phyloP scores from a whole-genome alignment of 2,888 invertebrate genomes.

The Idaea dimidiata region DNA sequence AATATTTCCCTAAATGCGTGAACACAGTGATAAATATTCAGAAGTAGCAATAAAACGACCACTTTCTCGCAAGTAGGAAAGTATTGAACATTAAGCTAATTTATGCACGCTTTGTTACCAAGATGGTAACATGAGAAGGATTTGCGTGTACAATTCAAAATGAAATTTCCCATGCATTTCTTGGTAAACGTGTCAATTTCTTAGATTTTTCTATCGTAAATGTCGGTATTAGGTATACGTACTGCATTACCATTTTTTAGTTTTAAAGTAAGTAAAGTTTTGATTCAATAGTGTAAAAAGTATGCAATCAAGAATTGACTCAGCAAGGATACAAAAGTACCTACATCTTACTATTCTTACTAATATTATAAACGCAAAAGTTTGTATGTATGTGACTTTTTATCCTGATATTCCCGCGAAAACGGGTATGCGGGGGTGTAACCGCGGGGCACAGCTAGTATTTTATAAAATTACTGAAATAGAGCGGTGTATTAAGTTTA shows the following conservation, averaged over 20 bases:
- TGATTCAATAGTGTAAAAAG: too few relatives aligned
- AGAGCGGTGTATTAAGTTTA: too few relatives aligned
- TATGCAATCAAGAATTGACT: too few relatives aligned
- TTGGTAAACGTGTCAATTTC: neutral
- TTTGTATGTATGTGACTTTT: too few relatives aligned
- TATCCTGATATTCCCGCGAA: too few relatives aligned
- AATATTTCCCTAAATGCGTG: constrained; percentile 54
- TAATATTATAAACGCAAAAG: too few relatives aligned
- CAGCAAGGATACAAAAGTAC: too few relatives aligned
- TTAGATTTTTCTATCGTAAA: neutral
- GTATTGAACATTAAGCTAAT: constrained; percentile 78
- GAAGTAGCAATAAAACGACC: constrained; percentile 69
- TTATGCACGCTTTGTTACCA: constrained; percentile 75
- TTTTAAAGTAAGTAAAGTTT: too few relatives aligned
- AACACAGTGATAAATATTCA: constrained; percentile 70
- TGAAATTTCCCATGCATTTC: constrained; percentile 42
- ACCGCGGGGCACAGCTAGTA: too few relatives aligned
- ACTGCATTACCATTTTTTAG: neutral
- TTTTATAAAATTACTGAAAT: too few relatives aligned
- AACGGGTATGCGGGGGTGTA: too few relatives aligned
- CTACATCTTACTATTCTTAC: too few relatives aligned
- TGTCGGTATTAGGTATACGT: neutral
- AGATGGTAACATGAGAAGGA: constrained; percentile 60
- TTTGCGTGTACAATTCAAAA: constrained; percentile 58
- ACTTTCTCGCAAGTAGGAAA: constrained; percentile 75